Evolutionary conservation across 2,888 invertebrate species (phyloP), one percentile per base, ranked within the genome.

Genomic region (Hanleya hanleyi): DNA sequence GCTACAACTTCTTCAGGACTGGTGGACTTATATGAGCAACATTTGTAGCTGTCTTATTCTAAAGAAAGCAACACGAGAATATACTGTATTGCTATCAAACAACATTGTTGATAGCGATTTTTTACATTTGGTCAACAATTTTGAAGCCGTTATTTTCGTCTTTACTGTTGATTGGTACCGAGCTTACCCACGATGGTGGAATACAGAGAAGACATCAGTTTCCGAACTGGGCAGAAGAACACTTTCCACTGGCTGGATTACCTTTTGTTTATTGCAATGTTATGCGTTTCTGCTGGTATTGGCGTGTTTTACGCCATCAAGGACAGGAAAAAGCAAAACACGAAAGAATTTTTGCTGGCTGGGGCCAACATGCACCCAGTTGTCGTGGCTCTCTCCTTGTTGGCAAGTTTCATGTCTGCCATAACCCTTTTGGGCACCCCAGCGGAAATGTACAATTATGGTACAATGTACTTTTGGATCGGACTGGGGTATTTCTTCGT

Each of bases 401-500:
- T 84, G 69, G 85, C 85, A 7, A 86, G 85, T 57, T 86, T 86
- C 68, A 85, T 85, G 84, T 85, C 85, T 26, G 85, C 86, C 47
- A 85, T 86, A 35, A 84, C 86, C 18, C 66, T 86, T 36, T 80
- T 86, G 1, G 87, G 89, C 4, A 86, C 86, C 1, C 89, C 89
- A 61, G 85, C 88, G 15, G 89, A 89, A 77, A 86, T 88, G 75
- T 89, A 88, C 73, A 81, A 82, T 90, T 89, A 84, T 70, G 87
- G 88, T 9, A 86, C 88, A n/a, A 86, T 87, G 83, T 89, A 88
- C 71, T 79, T 77, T 75, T 83, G 84, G 77, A 88, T 88, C 22
- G 84, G 85, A 0, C 37, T 87, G 1, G 83, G 83, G 1, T 90
- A 90, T 76, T 47, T 84, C 1, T 77, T 90, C 38, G 88, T 88